Conservation (phyloP, 2,797 vertebrate species). For the Crenichthys baileyi region DNA sequence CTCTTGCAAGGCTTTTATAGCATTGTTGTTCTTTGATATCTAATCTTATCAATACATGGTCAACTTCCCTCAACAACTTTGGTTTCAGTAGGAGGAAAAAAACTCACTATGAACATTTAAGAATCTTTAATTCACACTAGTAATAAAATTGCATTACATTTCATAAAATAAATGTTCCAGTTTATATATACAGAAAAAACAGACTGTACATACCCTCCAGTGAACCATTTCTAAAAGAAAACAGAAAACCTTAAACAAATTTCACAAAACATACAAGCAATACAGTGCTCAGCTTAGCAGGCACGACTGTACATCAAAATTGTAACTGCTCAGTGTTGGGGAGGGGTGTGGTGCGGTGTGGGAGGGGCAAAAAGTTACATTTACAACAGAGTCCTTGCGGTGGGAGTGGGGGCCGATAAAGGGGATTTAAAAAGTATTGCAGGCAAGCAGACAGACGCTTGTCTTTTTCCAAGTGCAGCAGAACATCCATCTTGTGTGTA, state of each 20-base stretch:
- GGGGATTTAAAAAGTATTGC: slow-evolving; percentile 93
- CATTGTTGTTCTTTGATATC: slow-evolving; percentile 66
- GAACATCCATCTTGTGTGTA: slow-evolving; percentile 82
- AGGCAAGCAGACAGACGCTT: slow-evolving; percentile 92
- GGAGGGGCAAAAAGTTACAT: slow-evolving; percentile 87
- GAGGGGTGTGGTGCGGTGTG: slow-evolving; percentile 64
- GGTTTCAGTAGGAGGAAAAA: slow-evolving; percentile 71
- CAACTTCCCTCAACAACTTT: slow-evolving; percentile 73
- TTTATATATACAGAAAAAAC: slow-evolving; percentile 99
- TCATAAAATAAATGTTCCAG: slow-evolving; percentile 99
- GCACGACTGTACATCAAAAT: slow-evolving; percentile 96
- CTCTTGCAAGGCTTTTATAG: slow-evolving; percentile 62
- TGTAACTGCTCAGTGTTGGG: slow-evolving; percentile 94
- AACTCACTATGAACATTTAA: slow-evolving; percentile 93
- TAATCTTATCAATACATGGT: slow-evolving; percentile 62
- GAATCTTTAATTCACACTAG: slow-evolving; percentile 99
- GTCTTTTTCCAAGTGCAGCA: slow-evolving; percentile 83
- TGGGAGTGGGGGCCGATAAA: slow-evolving; percentile 82
- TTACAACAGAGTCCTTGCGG: slow-evolving; percentile 89
- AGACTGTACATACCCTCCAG: slow-evolving; percentile 98
- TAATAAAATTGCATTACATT: slow-evolving; percentile 99
- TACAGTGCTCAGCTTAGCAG: slow-evolving; percentile 97
- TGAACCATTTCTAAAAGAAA: slow-evolving; percentile 84
- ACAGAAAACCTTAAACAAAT: slow-evolving; percentile 82
- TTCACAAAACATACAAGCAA: slow-evolving; percentile 97